Evolutionary conservation across 2,797 vertebrate species (phyloP).

Genomic region (Sebastes variabilis): DNA sequence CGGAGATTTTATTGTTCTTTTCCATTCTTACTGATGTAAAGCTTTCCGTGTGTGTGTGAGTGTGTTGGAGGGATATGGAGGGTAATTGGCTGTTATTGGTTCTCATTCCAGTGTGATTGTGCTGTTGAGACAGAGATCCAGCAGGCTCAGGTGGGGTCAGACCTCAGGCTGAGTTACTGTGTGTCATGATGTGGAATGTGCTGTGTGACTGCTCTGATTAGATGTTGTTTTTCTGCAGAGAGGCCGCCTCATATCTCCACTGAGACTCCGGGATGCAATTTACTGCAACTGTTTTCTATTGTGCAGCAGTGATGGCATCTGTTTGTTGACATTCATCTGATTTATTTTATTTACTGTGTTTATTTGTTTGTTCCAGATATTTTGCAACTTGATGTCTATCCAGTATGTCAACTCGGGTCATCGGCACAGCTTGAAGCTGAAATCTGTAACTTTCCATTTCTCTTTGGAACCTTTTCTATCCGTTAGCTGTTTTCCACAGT

Average conservation of each 20-base stretch:
- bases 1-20: constrained; percentile 83
- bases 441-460: constrained; percentile 34
- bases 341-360: constrained; percentile 41
- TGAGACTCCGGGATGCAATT: constrained; percentile 36
- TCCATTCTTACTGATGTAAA: constrained; percentile 77
- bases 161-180: constrained; percentile 74
- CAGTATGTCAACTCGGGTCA: not conserved
- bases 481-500: not conserved
- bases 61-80: constrained; percentile 37
- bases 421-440: not conserved
- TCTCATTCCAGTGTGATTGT: constrained; percentile 79
- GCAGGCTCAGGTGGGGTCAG: constrained; percentile 75
- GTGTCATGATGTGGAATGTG: constrained; percentile 71
- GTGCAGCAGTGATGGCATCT: constrained; percentile 4
- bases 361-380: constrained; percentile 35
- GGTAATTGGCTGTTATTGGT: constrained; percentile 77
- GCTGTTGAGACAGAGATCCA: constrained; percentile 71
- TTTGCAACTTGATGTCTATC: constrained; percentile 4
- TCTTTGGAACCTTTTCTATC: not conserved
- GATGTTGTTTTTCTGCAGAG: constrained; percentile 58
- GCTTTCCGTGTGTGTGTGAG: constrained; percentile 22
- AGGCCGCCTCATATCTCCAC: constrained; percentile 41
- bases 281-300: constrained; percentile 25
- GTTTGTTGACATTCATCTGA: constrained; percentile 25
- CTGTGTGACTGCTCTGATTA: constrained; percentile 60